Evolutionary conservation across 2,797 vertebrate genomes (phyloP).

Genomic region (Crax fasciolata): DNA sequence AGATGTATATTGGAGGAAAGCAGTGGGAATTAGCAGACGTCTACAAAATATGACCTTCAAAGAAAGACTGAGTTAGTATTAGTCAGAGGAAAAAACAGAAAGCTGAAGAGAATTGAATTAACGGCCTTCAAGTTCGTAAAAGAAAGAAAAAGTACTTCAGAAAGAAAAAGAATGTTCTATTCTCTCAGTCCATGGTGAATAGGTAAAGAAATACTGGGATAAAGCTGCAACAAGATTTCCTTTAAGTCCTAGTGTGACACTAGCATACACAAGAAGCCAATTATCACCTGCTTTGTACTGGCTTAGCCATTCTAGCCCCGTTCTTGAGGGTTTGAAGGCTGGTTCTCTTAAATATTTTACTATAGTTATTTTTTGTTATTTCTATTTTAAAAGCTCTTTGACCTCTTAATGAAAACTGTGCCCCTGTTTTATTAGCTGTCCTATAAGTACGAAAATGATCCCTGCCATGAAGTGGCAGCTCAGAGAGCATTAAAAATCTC

Average conservation of each 20-base stretch:
- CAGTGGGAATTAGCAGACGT: neutral
- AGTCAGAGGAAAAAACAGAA: neutral
- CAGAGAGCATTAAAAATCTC: neutral
- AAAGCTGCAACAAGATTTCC: constrained; percentile 42
- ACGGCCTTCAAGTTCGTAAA: neutral
- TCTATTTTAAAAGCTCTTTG: neutral
- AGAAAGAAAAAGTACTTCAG: neutral
- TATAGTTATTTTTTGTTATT: neutral
- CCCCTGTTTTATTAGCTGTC: neutral
- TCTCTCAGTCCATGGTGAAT: neutral
- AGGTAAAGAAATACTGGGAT: neutral
- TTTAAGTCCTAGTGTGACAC: neutral
- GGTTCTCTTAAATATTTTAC: neutral
- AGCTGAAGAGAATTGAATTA: neutral
- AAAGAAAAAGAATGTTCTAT: neutral
- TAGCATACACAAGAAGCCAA: neutral
- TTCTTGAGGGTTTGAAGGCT: neutral
- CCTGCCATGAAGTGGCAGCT: neutral
- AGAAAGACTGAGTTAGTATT: neutral
- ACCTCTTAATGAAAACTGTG: neutral
- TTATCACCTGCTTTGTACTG: neutral
- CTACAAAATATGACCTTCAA: neutral
- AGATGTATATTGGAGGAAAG: neutral
- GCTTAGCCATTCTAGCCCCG: neutral
- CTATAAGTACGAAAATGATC: neutral